Base-by-base conservation (phyloP, 2,113 vertebrate genomes). In the Pica pica region DNA sequence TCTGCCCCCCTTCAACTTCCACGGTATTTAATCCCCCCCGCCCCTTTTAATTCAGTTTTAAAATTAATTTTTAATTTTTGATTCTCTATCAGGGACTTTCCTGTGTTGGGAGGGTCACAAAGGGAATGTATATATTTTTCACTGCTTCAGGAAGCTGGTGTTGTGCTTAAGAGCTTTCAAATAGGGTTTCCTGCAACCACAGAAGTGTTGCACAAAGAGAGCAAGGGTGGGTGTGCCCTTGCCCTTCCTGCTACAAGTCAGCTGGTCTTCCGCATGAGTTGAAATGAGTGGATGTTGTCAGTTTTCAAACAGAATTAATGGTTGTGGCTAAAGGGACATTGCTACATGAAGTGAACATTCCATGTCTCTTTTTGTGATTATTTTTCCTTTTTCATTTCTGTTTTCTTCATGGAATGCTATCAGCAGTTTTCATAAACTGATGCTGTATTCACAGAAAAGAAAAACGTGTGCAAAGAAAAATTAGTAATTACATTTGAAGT, bases 21-120 rank as follows among this genome's bases (percentile, higher is more conserved):
- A 14, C 16, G 33, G 15, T 70, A 10, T 14, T 67, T 26, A 4
- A 18, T 1, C 1, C 4, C 19, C 10, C 7, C 2, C 1, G 4
- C 19, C 39, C 39, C 13, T 7, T 7, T 69, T 33, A 74, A 3
- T 57, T 86, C 11, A 21, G 19, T 87, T 83, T 82, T 60, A 23
- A 71, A 84, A 78, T 71, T 6, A 4, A 4, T n/a, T 89, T 90
- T 71, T 6, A 4, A 4, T n/a, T 89, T 90, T 82, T 84, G 21
- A 2, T 31, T 82, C 15, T 75, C 17, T 91, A 0, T 63, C 15
- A 46, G 7, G 10, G 28, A 6, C 13, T 85, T 57, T 79, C 23
- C 31, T 70, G 3, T 52, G n/a, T 13, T 50, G 56, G 46, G 27
- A 88, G 8, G 11, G 16, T 86, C 52, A 69, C 30, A 65, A 30